Percentiles rank a stretch among this genome's conserved stretches.
Conservation (phyloP, 2,888 invertebrate genomes). For the Vanessa cardui region DNA sequence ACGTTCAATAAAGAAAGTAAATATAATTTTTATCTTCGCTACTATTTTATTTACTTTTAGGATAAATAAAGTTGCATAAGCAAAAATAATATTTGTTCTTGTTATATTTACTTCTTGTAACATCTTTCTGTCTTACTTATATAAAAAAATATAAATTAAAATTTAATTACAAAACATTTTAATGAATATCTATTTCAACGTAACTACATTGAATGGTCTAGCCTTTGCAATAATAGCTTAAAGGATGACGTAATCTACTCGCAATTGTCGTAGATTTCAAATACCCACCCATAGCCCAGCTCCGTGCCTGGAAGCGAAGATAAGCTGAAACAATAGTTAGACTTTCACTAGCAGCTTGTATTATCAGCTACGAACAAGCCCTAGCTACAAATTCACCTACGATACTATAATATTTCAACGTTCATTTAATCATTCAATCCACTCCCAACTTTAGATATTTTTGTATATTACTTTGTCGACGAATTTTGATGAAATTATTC, state of each 20-base stretch:
- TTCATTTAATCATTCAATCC: neutral
- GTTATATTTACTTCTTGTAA: too few relatives aligned
- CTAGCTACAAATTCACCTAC: neutral
- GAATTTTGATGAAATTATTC: too few relatives aligned
- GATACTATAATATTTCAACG: neutral
- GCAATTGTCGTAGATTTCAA: constrained; percentile 9
- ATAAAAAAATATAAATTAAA: neutral
- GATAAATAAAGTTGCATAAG: too few relatives aligned
- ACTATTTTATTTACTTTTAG: too few relatives aligned
- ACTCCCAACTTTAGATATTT: neutral
- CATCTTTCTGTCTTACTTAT: too few relatives aligned
- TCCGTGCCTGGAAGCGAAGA: constrained; percentile 22
- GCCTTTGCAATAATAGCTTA: neutral
- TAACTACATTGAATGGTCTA: neutral
- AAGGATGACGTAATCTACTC: neutral
- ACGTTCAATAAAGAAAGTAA: too few relatives aligned
- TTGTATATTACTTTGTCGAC: too few relatives aligned
- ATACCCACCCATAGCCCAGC: constrained; percentile 5
- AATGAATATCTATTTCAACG: neutral
- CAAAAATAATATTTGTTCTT: too few relatives aligned
- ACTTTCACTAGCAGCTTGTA: constrained; percentile 13
- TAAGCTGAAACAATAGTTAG: constrained; percentile 30
- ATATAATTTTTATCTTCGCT: too few relatives aligned
- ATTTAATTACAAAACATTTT: neutral
- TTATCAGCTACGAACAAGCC: constrained; percentile 1